Base-by-base conservation (phyloP, 2,888 invertebrate genomes). In the Pollenia labialis region DNA sequence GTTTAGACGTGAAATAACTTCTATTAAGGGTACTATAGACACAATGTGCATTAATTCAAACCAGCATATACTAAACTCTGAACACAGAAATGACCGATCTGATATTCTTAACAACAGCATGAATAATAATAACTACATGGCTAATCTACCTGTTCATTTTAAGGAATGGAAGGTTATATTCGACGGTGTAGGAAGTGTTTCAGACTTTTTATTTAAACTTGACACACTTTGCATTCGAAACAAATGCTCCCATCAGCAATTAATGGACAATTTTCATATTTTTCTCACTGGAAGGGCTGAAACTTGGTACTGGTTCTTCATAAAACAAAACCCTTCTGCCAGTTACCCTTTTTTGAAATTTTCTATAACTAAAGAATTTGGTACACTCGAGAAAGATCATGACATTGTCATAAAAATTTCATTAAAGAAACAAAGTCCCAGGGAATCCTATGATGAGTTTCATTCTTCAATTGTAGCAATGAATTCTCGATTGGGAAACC, bases 361-460 rank as follows among this genome's bases (percentile, higher is more conserved):
- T 54, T 52, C 69, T 54, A 71, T 71, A 14, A 71, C 68, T 4
- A 68, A 68, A 9, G 68, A 68, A 50, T 68, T 68, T 68, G 68
- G 50, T 9, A 32, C 50, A 14, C 50, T 68, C 23, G 72, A 58
- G n/a, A 58, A 23, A 8, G 72, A 58, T 14, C 58, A 72, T 18
- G 56, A 72, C 8, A 72, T 72, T 46, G 23, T 72, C 3, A 32
- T 69, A 14, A 72, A 72, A 46, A 58, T 72, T 18, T 72, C 58
- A 16, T 54, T 69, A 11, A 40, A 9, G 6, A 60, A 60, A 42
- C 60, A 60, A 14, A 40, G n/a, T 11, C 14, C 12, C 3, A 14
- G 56, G 9, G 46, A 58, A 46, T 56, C 72, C 14, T 72, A 58
- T 9, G 58, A 72, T 12, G 23, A 72, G 14, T 72, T 72, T 14